A percentile compares a stretch with the other conserved stretches of the same genome.
Evolutionary conservation across 2,797 vertebrate species (phyloP).

Genomic region (Cynopterus sphinx): DNA sequence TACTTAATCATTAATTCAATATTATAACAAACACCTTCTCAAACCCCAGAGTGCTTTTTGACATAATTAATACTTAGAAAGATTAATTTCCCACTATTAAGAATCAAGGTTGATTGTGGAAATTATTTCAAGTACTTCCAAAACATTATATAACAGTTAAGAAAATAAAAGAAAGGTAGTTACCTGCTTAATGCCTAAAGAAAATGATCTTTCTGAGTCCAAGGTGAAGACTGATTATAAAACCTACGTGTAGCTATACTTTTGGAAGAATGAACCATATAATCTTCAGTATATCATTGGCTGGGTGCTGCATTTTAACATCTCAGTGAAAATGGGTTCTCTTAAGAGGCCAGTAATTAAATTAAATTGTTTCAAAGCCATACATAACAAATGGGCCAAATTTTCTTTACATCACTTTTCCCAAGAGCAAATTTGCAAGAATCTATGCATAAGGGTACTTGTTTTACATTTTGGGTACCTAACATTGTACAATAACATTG

Average conservation of each 20-base stretch:
- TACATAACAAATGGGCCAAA: neutral
- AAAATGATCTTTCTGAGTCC: slow-evolving; percentile 9
- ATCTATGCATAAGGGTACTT: neutral
- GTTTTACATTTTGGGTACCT: neutral
- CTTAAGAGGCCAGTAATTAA: neutral
- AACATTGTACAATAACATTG: neutral
- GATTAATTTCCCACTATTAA: slow-evolving; percentile 60
- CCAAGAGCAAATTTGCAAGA: neutral
- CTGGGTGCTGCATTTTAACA: neutral
- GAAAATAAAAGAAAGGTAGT: slow-evolving; percentile 25
- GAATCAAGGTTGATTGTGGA: slow-evolving; percentile 46
- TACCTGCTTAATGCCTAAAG: neutral
- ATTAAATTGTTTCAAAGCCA: neutral
- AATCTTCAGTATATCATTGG: neutral
- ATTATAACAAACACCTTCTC: slow-evolving; percentile 53
- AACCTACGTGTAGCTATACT: neutral
- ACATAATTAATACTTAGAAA: slow-evolving; percentile 57
- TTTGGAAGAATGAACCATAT: neutral
- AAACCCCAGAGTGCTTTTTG: neutral
- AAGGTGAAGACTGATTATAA: neutral
- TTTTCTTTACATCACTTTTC: neutral
- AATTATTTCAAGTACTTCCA: slow-evolving; percentile 33
- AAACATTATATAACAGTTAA: slow-evolving; percentile 34
- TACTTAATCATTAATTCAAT: slow-evolving; percentile 66
- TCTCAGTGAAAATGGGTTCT: neutral